Evolutionary conservation across 2,888 invertebrate genomes (phyloP).

Genomic region (Pachydiplax longipennis): DNA sequence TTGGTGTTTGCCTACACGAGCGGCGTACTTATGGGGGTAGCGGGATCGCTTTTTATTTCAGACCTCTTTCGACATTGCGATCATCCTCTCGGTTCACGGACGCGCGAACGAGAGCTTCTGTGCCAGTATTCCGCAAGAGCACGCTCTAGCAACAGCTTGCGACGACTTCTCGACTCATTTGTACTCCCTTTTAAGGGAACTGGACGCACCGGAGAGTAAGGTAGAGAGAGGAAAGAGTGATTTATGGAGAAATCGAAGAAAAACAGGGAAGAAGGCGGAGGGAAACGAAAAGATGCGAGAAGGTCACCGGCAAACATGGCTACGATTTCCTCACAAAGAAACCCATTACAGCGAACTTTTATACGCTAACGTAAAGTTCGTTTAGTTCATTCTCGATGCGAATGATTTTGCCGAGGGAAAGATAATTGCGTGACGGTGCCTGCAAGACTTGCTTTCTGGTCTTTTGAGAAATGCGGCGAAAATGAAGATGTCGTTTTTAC

Average conservation of each 20-base stretch:
- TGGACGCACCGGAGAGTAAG: slow-evolving; percentile 34
- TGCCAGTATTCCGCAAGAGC: not conserved
- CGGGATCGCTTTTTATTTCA: not conserved
- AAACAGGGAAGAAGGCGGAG: slow-evolving; percentile 24
- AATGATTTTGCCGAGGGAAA: too few species aligned
- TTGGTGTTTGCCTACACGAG: not conserved
- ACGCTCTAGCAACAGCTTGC: not conserved
- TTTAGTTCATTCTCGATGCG: too few species aligned
- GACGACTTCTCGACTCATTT: not conserved
- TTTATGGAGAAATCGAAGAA: not conserved
- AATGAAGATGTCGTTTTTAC: too few species aligned
- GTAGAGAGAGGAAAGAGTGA: slow-evolving; percentile 14
- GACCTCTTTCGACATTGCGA: not conserved
- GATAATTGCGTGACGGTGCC: too few species aligned
- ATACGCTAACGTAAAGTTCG: too few species aligned
- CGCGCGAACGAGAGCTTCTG: not conserved
- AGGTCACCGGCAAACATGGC: slow-evolving; percentile 54
- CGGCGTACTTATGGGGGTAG: not conserved
- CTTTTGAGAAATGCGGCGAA: too few species aligned
- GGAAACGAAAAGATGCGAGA: slow-evolving; percentile 49
- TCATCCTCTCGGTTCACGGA: not conserved
- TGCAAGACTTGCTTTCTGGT: too few species aligned
- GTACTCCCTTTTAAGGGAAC: not conserved
- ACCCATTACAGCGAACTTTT: too few species aligned
- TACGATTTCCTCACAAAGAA: too few species aligned